Conservation (phyloP, 2,797 vertebrate genomes). For the Galagoides demidoff region DNA sequence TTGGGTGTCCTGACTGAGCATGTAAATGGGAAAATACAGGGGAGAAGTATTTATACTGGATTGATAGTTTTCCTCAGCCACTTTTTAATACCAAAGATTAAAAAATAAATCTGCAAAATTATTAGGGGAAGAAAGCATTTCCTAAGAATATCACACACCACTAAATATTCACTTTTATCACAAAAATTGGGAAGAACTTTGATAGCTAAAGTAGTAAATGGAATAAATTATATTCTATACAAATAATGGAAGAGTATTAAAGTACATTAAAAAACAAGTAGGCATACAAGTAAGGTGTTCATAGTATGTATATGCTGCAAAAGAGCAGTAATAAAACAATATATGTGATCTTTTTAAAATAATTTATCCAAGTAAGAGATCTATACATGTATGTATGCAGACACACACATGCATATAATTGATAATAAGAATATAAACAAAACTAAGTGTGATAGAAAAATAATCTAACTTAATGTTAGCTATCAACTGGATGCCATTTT, state of each 20-base stretch:
- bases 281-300: not conserved
- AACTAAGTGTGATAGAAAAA: not conserved
- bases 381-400: no score
- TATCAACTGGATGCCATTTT: not conserved
- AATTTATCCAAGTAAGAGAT: no score
- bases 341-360: not conserved
- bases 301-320: not conserved
- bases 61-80: not conserved
- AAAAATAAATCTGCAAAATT: not conserved
- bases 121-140: not conserved
- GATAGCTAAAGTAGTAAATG: not conserved
- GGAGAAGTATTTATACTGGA: not conserved
- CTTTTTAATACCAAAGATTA: not conserved
- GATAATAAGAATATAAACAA: not conserved
- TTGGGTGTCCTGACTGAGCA: not conserved
- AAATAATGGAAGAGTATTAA: not conserved
- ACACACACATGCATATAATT: not conserved
- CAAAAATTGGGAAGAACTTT: not conserved
- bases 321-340: not conserved
- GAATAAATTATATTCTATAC: not conserved
- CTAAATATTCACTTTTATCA: not conserved
- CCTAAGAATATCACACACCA: not conserved
- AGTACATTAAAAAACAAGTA: constrained; percentile 1
- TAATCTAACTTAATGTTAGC: not conserved
- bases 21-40: not conserved